Percentiles rank a stretch among this genome's conserved stretches.
Evolutionary conservation across 1,140 invertebrate species (phyloP).

Genomic region (Aradophagus sp.): DNA sequence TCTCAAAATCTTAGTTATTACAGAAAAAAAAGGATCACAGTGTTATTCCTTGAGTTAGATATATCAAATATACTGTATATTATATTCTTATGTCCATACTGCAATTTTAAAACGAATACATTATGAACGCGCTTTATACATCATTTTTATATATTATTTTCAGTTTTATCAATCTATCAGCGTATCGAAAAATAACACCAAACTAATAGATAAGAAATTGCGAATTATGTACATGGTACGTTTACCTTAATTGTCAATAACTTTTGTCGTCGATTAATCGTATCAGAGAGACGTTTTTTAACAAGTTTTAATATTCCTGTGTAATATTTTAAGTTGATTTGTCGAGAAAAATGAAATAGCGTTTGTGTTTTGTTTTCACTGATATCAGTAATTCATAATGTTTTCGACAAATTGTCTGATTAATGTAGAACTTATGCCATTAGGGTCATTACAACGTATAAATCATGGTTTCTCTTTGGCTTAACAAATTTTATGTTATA

Average conservation of each 20-base stretch:
- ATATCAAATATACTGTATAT: no score
- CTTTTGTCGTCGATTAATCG: constrained; percentile 21
- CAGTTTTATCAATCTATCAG: constrained; percentile 4
- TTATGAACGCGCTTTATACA: no score
- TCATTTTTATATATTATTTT: background rate
- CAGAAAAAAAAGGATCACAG: no score
- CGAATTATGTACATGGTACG: constrained; percentile 14
- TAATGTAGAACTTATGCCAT: constrained; percentile 36
- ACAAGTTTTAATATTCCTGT: constrained; percentile 9
- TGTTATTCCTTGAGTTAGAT: no score
- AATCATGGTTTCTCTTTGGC: constrained; percentile 67
- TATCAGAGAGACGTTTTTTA: constrained; percentile 26
- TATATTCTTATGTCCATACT: no score
- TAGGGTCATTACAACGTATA: constrained; percentile 56
- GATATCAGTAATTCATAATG: no score
- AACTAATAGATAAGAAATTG: constrained; percentile 15
- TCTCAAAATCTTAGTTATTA: no score
- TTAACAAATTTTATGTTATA: no score
- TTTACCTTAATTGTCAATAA: constrained; percentile 26
- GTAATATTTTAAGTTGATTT: constrained; percentile 36
- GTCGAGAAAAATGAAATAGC: constrained; percentile 35
- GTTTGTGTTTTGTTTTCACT: no score
- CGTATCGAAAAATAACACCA: constrained; percentile 25
- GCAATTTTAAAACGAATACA: no score
- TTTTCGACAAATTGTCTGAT: constrained; percentile 48